Evolutionary conservation across 2,888 invertebrate species (phyloP), one percentile per base, ranked within the genome.

Genomic region (Coleophora flavipennella): DNA sequence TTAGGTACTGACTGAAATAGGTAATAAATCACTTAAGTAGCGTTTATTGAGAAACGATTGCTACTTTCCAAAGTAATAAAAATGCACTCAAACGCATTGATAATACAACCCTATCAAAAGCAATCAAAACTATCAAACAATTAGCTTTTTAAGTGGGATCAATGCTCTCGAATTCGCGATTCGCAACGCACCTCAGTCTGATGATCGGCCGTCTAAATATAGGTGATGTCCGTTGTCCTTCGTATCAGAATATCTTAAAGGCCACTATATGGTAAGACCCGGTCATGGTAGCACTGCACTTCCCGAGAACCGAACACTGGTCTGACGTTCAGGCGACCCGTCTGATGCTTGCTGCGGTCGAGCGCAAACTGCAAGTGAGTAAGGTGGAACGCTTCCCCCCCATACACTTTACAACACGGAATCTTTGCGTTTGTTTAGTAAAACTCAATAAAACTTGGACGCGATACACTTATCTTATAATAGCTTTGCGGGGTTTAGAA

Each of bases 131-230:
- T 13, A 14, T 8, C 11, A 25, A 33, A 14, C 14, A 7, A 14
- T 8, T 13, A 36, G 14, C 20, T 34, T 65, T 63, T 62, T 51
- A 68, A 76, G 71, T 73, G 79, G 77, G 78, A 78, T 76, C 78
- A 76, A 77, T 57, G 77, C 65, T 78, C 77, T 70, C 63, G 57
- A 65, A 67, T 76, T 78, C 57, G 75, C 77, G 60, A 69, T 59
- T 53, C 39, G 41, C 44, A 40, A 26, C 36, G 28, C 37, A 44
- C 41, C 43, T 40, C 31, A 20, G 20, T 20, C 20, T 20, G 20
- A 20, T 20, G 20, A 4, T 4, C 20, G 20, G 20, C 20, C 20
- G 20, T 36, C 32, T 39, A 39, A 36, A 47, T 39, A 14, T 40
- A 36, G 38, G 13, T 12, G 10, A 33, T 27, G 44, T 53, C 51